A percentile compares a stretch with the other conserved stretches of the same genome.
phyloP scores from a whole-genome alignment of 2,888 invertebrate species.

The Cheilosia soror region DNA sequence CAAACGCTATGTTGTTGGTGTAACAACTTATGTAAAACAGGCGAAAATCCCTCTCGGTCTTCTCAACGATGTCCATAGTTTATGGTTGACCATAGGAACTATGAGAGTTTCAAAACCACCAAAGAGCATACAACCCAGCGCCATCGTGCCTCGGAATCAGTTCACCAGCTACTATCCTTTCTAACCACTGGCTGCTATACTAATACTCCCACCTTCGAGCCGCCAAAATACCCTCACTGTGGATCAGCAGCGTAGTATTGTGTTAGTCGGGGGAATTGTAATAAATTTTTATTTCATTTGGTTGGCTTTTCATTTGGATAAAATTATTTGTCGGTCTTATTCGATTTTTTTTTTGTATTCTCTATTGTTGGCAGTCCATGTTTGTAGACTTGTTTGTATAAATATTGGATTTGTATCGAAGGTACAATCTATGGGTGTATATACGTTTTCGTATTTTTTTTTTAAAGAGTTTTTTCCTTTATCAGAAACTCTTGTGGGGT shows the following conservation, averaged over 20 bases:
- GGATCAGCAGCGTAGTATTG: slow-evolving; percentile 39
- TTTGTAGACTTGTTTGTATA: slow-evolving; percentile 14
- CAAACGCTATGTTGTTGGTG: slow-evolving; percentile 50
- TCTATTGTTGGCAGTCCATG: slow-evolving; percentile 11
- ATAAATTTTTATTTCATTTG: slow-evolving; percentile 74
- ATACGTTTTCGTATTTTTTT: slow-evolving; percentile 36
- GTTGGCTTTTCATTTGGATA: slow-evolving; percentile 70
- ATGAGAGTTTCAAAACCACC: slow-evolving; percentile 60
- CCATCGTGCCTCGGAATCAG: slow-evolving; percentile 23
- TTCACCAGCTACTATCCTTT: slow-evolving; percentile 20
- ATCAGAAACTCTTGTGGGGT: slow-evolving; percentile 32
- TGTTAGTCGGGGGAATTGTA: slow-evolving; percentile 59
- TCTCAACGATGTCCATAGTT: slow-evolving; percentile 54
- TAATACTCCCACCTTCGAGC: slow-evolving; percentile 22
- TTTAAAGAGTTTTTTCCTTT: background rate
- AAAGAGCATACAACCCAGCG: slow-evolving; percentile 35
- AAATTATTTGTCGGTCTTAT: slow-evolving; percentile 67
- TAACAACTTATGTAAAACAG: slow-evolving; percentile 67
- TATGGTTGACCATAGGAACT: slow-evolving; percentile 68
- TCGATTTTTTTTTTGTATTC: slow-evolving; percentile 22
- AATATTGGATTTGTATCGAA: slow-evolving; percentile 51
- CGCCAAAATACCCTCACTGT: background rate
- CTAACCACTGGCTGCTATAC: slow-evolving; percentile 17
- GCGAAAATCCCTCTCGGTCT: slow-evolving; percentile 41
- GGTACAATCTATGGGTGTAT: slow-evolving; percentile 11